Evolutionary conservation across 1,140 invertebrate genomes (phyloP).

Genomic region (Platorchestia sp.): DNA sequence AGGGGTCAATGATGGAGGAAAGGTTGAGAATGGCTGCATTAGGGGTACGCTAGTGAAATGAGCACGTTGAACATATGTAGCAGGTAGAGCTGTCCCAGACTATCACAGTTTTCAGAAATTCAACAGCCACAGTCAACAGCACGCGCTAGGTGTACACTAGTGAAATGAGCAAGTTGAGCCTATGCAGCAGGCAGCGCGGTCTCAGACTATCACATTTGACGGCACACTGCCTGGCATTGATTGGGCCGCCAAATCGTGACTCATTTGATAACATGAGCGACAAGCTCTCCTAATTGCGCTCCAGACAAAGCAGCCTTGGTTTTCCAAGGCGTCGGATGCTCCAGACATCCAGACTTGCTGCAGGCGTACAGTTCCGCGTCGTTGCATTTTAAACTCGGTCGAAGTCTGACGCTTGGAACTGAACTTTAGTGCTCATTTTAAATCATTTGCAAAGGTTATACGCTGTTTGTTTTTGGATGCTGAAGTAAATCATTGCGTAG

Average conservation of each 20-base stretch:
- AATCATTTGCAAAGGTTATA: not conserved
- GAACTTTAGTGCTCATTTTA: not conserved
- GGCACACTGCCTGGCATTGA: not conserved
- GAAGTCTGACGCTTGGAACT: not conserved
- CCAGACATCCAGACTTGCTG: not conserved
- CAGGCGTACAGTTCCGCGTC: not conserved
- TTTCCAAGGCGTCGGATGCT: not conserved
- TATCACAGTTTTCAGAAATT: not conserved
- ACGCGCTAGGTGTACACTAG: not conserved
- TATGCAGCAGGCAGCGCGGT: too few species aligned
- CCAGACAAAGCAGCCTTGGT: not conserved
- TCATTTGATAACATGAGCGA: not conserved
- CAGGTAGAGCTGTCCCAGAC: too few species aligned
- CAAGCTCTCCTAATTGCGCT: not conserved
- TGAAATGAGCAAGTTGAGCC: not conserved
- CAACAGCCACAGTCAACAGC: not conserved
- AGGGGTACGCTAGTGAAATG: too few species aligned
- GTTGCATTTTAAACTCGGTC: not conserved
- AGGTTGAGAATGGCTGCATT: too few species aligned
- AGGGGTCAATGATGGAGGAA: too few species aligned
- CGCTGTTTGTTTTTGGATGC: too few species aligned
- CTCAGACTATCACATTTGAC: not conserved
- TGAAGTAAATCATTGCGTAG: too few species aligned
- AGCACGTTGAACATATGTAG: too few species aligned
- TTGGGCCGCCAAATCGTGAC: not conserved